Percentiles rank a stretch among this genome's conserved stretches.
These are phyloP conservation scores for Potorous gilbertii DNA, from an alignment of 2,797 vertebrate genomes.

Conservation along the genomic window DNA sequence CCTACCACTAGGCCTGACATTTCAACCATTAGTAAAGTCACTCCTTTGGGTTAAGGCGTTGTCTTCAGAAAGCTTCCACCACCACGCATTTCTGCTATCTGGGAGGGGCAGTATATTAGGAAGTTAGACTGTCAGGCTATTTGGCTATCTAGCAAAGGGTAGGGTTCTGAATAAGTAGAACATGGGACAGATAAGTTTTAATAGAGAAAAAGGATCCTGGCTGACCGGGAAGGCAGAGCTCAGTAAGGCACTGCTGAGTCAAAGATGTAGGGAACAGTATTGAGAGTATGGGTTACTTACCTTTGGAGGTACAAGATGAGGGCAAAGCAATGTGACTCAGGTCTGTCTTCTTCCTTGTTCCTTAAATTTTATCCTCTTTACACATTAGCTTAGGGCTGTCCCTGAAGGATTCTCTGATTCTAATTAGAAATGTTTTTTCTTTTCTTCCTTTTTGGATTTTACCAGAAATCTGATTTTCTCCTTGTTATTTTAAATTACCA, in stretches of 20 bases:
- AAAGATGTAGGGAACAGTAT: background rate
- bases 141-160: background rate
- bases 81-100: slow-evolving; percentile 32
- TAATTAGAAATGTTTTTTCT: background rate
- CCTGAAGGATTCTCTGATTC: background rate
- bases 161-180: background rate
- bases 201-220: background rate
- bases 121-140: background rate
- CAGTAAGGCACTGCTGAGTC: background rate
- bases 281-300: background rate
- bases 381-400: background rate
- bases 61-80: slow-evolving; percentile 36
- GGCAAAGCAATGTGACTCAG: background rate
- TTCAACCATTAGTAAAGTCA: slow-evolving; percentile 2
- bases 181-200: background rate
- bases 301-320: background rate
- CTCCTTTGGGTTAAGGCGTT: slow-evolving; percentile 9
- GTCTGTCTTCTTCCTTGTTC: background rate
- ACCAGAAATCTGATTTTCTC: background rate
- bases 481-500: background rate
- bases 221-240: background rate
- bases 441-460: background rate
- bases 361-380: background rate
- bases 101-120: background rate
- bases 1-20: slow-evolving; percentile 30